Base-by-base conservation (phyloP, 2,797 vertebrate genomes). In the Eospalax fontanierii region DNA sequence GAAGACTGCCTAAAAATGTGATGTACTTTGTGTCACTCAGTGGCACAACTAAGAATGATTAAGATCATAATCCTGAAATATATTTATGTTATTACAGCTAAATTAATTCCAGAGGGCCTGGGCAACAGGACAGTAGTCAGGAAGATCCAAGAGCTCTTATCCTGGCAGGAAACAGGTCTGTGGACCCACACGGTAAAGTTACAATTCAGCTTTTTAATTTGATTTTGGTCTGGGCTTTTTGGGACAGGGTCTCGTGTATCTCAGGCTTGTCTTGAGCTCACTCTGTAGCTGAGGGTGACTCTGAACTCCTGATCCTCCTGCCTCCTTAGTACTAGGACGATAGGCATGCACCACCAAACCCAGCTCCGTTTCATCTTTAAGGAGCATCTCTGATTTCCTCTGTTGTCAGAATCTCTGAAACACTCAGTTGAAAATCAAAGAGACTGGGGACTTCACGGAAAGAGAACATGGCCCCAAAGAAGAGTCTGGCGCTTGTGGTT, bases 401-500 rank as follows among this genome's bases (percentile, higher is more conserved):
- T 30, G 26, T 35, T 26, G 16, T 35, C 63, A 9, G 26, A 63
- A 11, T 19, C 7, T 38, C 35, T 26, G 35, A 30, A 40, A 38
- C 35, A 35, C 15, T 57, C 59, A 40, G 16, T 59, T 63, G 26
- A 18, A 10, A 11, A 30, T 43, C 26, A 63, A 11, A 24, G 28
- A 82, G 38, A 43, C 3, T 65, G 9, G 1, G 2, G 7, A 16
- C 2, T 0, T 82, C 61, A 82, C 26, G 19, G 19, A n/a, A 6
- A 15, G 43, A n/a, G 63, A 24, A n/a, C 2, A 4, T 1, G 18
- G 35, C 80, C 76, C 33, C 30, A 4, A 66, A 35, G 19, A 85
- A 74, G 35, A 35, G 19, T 2, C n/a, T 6, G 21, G 80, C 1
- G 1, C 6, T 4, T 61, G 15, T 18, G 5, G 15, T 18, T n/a